phyloP scores from a whole-genome alignment of 2,113 vertebrate genomes.

The Coracopsis vasa region DNA sequence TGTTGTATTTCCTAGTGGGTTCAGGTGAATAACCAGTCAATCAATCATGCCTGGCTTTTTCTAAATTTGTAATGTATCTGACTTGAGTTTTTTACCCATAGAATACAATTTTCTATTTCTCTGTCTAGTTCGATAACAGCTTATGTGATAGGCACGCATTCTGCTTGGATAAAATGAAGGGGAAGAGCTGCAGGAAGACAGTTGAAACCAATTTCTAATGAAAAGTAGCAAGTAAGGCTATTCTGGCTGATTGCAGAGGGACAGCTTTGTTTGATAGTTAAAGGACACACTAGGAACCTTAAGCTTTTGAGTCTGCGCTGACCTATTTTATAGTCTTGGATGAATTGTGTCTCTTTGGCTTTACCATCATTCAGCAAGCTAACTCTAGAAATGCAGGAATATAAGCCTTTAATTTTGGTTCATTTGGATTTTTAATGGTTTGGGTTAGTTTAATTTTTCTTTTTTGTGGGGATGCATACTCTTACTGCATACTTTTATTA shows the following conservation, averaged over 20 bases:
- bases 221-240: background rate
- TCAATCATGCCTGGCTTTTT: slow-evolving; percentile 29
- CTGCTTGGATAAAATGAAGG: background rate
- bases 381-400: background rate
- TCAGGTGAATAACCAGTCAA: slow-evolving; percentile 38
- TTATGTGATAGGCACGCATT: background rate
- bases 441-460: background rate
- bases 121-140: background rate
- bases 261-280: background rate
- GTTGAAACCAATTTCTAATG: background rate
- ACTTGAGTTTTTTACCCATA: background rate
- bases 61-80: slow-evolving; percentile 16
- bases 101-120: slow-evolving; percentile 14
- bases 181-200: background rate
- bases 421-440: background rate
- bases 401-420: background rate
- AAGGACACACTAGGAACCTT: background rate
- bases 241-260: background rate
- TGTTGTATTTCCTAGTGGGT: slow-evolving; percentile 26
- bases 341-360: background rate
- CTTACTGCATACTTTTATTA: background rate
- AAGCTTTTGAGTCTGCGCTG: background rate
- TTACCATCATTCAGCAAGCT: background rate
- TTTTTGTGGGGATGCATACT: background rate
- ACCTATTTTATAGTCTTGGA: background rate